phyloP scores from a whole-genome alignment of 1,140 invertebrate genomes.

The Microplitis demolitor region DNA sequence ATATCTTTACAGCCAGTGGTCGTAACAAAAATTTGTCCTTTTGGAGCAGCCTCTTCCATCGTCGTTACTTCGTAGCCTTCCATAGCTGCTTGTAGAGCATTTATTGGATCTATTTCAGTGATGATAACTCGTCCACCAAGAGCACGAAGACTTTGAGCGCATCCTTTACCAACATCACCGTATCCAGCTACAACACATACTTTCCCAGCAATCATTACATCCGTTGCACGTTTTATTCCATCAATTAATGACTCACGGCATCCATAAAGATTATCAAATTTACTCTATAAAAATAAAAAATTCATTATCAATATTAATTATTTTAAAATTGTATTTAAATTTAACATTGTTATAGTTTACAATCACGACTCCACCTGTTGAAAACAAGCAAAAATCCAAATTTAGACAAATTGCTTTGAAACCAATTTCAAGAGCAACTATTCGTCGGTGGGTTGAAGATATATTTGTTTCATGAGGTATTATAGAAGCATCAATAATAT shows the following conservation, averaged over 20 bases:
- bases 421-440: no score
- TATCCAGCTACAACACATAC: conserved; percentile 97
- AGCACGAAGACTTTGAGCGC: conserved; percentile 91
- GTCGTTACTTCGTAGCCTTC: conserved; percentile 98
- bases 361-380: no score
- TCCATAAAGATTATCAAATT: conserved; percentile 99
- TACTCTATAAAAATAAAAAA: conserved; percentile 74
- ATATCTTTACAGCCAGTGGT: conserved; percentile 97
- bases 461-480: no score
- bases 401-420: no score
- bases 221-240: conserved; percentile 98
- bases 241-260: conserved; percentile 97
- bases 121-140: conserved; percentile 96
- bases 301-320: conserved; percentile 1
- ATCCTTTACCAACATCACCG: conserved; percentile 99
- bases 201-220: conserved; percentile 99
- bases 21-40: conserved; percentile 96
- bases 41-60: conserved; percentile 92
- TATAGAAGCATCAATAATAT: no score
- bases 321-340: not conserved
- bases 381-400: no score
- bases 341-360: not conserved
- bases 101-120: conserved; percentile 99
- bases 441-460: no score
- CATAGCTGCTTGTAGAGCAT: conserved; percentile 97